Evolutionary conservation across 2,113 vertebrate genomes (phyloP).

Genomic region (Psephotus haematonotus): DNA sequence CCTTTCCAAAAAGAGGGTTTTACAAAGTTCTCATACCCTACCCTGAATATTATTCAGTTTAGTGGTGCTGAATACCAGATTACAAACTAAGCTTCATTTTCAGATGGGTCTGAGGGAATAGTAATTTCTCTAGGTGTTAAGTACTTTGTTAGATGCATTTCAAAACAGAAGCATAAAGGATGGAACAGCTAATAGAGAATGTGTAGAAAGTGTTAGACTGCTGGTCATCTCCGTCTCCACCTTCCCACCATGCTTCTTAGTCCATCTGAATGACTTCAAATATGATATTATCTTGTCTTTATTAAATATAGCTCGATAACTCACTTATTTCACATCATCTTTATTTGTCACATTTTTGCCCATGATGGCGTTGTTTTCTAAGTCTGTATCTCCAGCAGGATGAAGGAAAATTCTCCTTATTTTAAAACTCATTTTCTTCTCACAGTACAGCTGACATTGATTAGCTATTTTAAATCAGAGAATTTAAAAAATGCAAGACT

Average conservation of each 20-base stretch:
- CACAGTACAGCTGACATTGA: background rate
- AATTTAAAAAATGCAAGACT: background rate
- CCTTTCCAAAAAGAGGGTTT: constrained; percentile 11
- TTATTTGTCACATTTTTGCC: background rate
- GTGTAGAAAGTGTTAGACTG: background rate
- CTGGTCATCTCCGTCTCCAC: background rate
- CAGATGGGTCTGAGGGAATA: background rate
- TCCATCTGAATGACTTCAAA: background rate
- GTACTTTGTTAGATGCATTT: background rate
- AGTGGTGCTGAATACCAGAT: background rate
- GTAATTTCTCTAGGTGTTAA: background rate
- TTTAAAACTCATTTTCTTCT: background rate
- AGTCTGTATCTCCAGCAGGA: background rate
- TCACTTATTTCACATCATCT: background rate
- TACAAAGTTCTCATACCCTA: background rate
- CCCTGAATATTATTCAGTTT: background rate
- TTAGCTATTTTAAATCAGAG: background rate
- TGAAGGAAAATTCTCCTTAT: background rate
- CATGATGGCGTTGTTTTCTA: background rate
- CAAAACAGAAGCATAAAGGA: background rate
- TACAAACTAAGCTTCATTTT: background rate
- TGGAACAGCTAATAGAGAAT: background rate
- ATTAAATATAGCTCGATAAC: background rate
- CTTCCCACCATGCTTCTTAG: background rate
- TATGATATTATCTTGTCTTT: background rate